These are phyloP conservation scores for Pipa parva DNA, from an alignment of 2,113 vertebrate genomes.

Conservation along the genomic window DNA sequence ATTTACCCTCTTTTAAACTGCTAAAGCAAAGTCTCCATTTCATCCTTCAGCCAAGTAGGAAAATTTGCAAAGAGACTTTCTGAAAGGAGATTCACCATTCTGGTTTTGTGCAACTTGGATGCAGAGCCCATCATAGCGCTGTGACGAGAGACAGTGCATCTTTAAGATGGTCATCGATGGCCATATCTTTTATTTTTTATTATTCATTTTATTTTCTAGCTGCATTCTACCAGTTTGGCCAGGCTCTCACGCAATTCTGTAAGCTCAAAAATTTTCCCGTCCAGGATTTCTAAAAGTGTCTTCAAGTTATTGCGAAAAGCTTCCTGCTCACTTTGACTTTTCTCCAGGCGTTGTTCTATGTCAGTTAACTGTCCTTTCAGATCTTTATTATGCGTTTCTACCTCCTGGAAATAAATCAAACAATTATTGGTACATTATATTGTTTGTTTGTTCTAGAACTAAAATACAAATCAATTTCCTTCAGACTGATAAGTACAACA, in stretches of 20 bases:
- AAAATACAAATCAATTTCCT: no score
- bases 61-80: constrained; percentile 68
- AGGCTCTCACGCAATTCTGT: constrained; percentile 94
- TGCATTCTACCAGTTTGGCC: constrained; percentile 92
- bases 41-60: constrained; percentile 61
- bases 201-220: constrained; percentile 67
- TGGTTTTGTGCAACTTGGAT: constrained; percentile 68
- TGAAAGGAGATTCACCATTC: constrained; percentile 57
- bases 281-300: constrained; percentile 95
- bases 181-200: constrained; percentile 27
- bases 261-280: constrained; percentile 98
- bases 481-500: no score
- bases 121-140: constrained; percentile 65
- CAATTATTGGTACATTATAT: no score
- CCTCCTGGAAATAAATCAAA: constrained; percentile 77
- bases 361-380: constrained; percentile 88
- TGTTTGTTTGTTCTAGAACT: no score
- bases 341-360: constrained; percentile 91
- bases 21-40: constrained; percentile 64
- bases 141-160: constrained; percentile 66
- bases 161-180: constrained; percentile 59
- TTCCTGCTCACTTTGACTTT: constrained; percentile 94
- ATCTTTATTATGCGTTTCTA: constrained; percentile 87
- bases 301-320: constrained; percentile 95
- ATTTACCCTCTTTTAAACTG: constrained; percentile 57